These are phyloP conservation scores for Oligia strigilis DNA, from an alignment of 2,888 invertebrate genomes.

Conservation along the genomic window DNA sequence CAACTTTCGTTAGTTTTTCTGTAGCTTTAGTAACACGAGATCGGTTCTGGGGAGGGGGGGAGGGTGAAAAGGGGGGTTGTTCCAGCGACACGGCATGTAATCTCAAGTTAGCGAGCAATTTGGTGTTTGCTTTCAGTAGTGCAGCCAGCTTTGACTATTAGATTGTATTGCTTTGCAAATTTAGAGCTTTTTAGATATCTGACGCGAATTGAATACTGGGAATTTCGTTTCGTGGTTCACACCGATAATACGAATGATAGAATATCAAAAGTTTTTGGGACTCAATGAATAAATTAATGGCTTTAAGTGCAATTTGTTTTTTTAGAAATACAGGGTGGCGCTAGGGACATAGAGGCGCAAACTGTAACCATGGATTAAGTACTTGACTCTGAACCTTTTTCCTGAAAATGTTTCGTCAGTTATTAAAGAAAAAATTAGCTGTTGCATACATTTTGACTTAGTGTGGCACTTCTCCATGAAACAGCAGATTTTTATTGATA, in stretches of 20 bases:
- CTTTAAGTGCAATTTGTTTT: too few species aligned
- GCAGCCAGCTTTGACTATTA: conserved; percentile 80
- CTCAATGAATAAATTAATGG: not conserved
- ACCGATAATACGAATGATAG: not conserved
- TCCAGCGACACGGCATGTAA: conserved; percentile 80
- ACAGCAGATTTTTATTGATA: not conserved
- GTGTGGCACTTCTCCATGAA: not conserved
- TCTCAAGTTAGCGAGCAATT: conserved; percentile 87
- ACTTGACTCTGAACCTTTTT: not conserved
- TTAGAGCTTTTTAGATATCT: conserved; percentile 54
- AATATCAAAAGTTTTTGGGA: not conserved
- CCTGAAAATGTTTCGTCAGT: too few species aligned
- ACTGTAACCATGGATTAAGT: too few species aligned
- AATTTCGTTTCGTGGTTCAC: conserved; percentile 1
- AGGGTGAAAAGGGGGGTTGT: conserved; percentile 12
- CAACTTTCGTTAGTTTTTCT: conserved; percentile 80
- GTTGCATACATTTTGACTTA: not conserved
- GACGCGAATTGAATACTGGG: conserved; percentile 17
- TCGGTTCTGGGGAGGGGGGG: conserved; percentile 60
- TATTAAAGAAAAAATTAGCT: too few species aligned
- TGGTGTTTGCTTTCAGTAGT: conserved; percentile 86
- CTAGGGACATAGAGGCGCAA: too few species aligned
- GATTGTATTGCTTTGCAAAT: conserved; percentile 72
- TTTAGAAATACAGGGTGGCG: too few species aligned
- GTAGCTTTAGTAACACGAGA: conserved; percentile 75